A percentile compares a stretch with the other conserved stretches of the same genome.
Evolutionary conservation across 2,113 vertebrate genomes (phyloP).

Genomic region (Epinephelus fuscoguttatus): DNA sequence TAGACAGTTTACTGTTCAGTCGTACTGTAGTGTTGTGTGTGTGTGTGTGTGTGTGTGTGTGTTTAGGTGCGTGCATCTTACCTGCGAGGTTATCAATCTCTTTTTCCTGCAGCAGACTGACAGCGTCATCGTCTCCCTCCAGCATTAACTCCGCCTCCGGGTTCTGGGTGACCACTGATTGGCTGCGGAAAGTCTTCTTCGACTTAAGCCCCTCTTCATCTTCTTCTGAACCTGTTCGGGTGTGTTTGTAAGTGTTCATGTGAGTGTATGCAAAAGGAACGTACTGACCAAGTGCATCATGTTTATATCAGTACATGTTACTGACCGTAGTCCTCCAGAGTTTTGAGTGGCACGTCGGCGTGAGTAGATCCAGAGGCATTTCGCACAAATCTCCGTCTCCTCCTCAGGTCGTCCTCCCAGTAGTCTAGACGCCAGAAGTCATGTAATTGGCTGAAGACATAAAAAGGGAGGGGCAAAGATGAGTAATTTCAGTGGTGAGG

Average conservation of each 20-base stretch:
- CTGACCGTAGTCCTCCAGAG: constrained; percentile 95
- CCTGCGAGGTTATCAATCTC: constrained; percentile 99
- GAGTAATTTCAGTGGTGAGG: not conserved
- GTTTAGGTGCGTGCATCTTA: constrained; percentile 68
- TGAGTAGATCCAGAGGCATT: constrained; percentile 99
- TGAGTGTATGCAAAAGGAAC: not conserved
- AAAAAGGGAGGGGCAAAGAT: constrained; percentile 23
- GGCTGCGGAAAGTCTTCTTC: constrained; percentile 95
- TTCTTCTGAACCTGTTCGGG: constrained; percentile 90
- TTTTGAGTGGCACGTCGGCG: constrained; percentile 90
- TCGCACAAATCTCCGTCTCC: constrained; percentile 95
- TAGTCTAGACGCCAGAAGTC: constrained; percentile 99
- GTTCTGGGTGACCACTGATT: constrained; percentile 94
- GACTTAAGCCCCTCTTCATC: constrained; percentile 90
- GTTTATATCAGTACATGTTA: constrained; percentile 27
- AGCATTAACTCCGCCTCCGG: constrained; percentile 97
- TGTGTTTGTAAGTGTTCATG: not conserved
- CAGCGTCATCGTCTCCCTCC: constrained; percentile 97
- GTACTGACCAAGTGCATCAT: not conserved
- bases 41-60: not conserved
- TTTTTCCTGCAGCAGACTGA: constrained; percentile 97
- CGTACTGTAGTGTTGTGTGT: not conserved
- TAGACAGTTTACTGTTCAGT: constrained; percentile 55
- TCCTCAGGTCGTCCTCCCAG: constrained; percentile 98
- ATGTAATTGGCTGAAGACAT: constrained; percentile 89